Base-by-base conservation (phyloP, 2,888 invertebrate species). In the Neuroscelio doddi region DNA sequence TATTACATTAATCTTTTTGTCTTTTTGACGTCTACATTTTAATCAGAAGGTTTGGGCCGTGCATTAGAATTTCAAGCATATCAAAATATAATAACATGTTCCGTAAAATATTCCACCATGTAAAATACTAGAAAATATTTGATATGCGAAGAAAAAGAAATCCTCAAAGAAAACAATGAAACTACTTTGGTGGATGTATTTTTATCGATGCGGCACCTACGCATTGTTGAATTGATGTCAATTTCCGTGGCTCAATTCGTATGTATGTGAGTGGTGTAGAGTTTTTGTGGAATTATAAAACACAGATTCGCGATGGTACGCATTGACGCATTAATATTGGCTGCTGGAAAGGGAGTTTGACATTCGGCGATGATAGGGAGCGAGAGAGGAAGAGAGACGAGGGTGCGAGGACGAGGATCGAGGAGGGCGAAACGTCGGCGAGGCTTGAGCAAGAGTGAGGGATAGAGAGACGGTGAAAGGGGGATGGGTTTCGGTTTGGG, bases 271-370 rank as follows among this genome's bases (percentile, higher is more conserved):
- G 14, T 14, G 3, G 7, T 27, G 41, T 3, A 14, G 55, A 39
- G 36, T 51, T 63, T 57, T 47, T 38, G 41, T 32, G 30, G 39
- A 63, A 64, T 58, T 58, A 53, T 53, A 46, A 64, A 64, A 53
- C 58, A 45, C 26, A 58, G 42, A 72, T 72, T 64, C 70, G 70
- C 69, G 70, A 69, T 64, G 63, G 67, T 65, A 70, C 70, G 70
- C 73, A 75, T 73, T 72, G 70, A 73, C 73, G 78, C 74, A 77
- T 79, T 77, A 76, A 73, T 71, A 67, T 71, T 68, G 64, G 68
- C 47, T 62, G 71, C 38, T 32, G 58, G 70, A 64, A 69, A 69
- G 68, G 70, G 71, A 67, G 53, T 67, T 71, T 70, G 72, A 73
- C 71, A 74, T 74, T 73, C 72, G 71, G 66, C 62, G 74, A 70